phyloP scores from a whole-genome alignment of 1,140 invertebrate genomes.

The Brachystomella parvula region DNA sequence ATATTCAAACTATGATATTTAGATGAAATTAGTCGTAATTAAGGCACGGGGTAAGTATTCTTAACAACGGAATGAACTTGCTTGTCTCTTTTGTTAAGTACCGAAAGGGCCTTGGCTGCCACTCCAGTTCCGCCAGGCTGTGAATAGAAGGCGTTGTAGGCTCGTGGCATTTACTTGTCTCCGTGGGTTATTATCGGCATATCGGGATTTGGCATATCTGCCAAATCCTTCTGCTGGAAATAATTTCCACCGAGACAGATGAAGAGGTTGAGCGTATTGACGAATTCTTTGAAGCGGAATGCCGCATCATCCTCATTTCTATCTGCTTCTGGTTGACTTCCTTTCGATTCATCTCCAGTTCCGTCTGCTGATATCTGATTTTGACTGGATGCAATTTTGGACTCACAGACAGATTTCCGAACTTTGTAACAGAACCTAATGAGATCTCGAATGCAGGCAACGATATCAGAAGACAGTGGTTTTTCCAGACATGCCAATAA shows the following conservation, averaged over 20 bases:
- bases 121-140: too few species aligned
- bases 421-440: neutral
- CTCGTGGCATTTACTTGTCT: too few species aligned
- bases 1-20: conserved; percentile 28
- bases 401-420: neutral
- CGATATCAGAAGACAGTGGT: conserved; percentile 23
- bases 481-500: conserved; percentile 19
- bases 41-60: too few species aligned
- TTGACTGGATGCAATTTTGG: neutral
- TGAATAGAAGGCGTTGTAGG: too few species aligned
- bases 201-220: conserved; percentile 3
- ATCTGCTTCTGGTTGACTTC: neutral
- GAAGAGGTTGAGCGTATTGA: conserved; percentile 9
- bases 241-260: conserved; percentile 1
- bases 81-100: too few species aligned
- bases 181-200: too few species aligned
- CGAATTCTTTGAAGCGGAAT: conserved; percentile 1
- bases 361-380: neutral
- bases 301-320: neutral
- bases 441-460: conserved; percentile 25
- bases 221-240: conserved; percentile 2
- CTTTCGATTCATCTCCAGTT: neutral
- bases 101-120: too few species aligned
- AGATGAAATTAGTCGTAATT: too few species aligned
- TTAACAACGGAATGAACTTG: too few species aligned